Evolutionary conservation across 2,888 invertebrate species (phyloP).

Genomic region (Cephus rjabovi): DNA sequence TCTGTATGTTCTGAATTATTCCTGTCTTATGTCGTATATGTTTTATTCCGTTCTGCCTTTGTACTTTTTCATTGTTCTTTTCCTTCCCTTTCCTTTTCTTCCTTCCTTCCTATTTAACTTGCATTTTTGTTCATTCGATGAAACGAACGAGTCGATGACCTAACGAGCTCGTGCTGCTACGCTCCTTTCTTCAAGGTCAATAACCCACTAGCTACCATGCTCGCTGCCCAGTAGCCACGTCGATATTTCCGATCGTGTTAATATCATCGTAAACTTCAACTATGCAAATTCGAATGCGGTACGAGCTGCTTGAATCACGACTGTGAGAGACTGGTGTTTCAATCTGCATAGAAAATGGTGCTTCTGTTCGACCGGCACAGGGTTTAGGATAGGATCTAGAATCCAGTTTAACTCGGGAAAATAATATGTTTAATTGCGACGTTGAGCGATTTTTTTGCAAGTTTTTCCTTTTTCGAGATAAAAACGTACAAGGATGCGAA

Average conservation of each 20-base stretch:
- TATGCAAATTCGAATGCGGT: constrained; percentile 26
- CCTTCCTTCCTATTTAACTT: neutral
- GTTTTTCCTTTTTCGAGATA: too few species aligned
- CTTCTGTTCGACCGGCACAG: neutral
- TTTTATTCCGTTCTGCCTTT: neutral
- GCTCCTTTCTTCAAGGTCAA: neutral
- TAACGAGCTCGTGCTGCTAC: neutral
- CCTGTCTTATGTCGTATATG: neutral
- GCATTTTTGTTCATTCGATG: neutral
- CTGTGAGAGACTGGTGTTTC: neutral
- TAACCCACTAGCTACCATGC: neutral
- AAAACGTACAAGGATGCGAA: neutral
- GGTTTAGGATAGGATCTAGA: neutral
- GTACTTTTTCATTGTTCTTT: neutral
- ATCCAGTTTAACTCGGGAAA: too few species aligned
- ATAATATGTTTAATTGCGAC: too few species aligned
- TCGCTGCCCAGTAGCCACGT: neutral
- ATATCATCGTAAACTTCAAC: constrained; percentile 41
- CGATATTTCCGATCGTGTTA: constrained; percentile 48
- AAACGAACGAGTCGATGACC: neutral
- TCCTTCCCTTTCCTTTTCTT: neutral
- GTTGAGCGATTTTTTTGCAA: too few species aligned
- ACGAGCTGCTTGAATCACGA: neutral
- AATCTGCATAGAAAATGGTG: neutral
- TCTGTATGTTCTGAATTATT: neutral